Percentiles rank a stretch among this genome's conserved stretches.
phyloP scores from a whole-genome alignment of 2,113 vertebrate genomes.

The Gobius niger region DNA sequence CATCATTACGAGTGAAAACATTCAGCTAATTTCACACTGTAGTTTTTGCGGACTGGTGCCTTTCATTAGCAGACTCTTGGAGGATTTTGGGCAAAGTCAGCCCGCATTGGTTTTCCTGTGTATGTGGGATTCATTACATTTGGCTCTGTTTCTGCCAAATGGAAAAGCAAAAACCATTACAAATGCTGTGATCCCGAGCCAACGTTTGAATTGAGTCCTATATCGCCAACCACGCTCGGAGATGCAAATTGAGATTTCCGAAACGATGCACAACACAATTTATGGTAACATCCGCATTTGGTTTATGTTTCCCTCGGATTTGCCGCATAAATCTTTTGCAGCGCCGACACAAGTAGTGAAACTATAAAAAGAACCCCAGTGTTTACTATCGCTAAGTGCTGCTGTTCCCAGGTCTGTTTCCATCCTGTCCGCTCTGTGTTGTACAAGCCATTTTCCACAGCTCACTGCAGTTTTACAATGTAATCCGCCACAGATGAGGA shows the following conservation, averaged over 20 bases:
- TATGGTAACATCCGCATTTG: conserved; percentile 38
- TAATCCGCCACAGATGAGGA: conserved; percentile 26
- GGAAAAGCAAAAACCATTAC: conserved; percentile 49
- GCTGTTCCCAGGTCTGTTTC: conserved; percentile 68
- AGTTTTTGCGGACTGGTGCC: conserved; percentile 24
- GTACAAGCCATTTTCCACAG: conserved; percentile 70
- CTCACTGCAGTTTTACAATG: conserved; percentile 55
- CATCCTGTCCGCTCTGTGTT: conserved; percentile 61
- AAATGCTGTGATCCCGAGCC: conserved; percentile 49
- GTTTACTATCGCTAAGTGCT: conserved; percentile 61
- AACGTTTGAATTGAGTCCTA: conserved; percentile 37
- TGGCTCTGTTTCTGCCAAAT: conserved; percentile 40
- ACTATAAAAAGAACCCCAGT: conserved; percentile 40
- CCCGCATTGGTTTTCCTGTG: conserved; percentile 45
- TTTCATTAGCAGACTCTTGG: conserved; percentile 41
- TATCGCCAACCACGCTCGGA: conserved; percentile 37
- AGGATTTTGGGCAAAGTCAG: conserved; percentile 32
- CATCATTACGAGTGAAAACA: conserved; percentile 14
- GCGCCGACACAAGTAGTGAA: conserved; percentile 33
- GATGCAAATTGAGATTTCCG: conserved; percentile 45
- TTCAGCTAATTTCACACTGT: conserved; percentile 27
- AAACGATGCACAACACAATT: conserved; percentile 24
- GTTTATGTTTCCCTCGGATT: conserved; percentile 37
- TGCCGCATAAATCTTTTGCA: conserved; percentile 27
- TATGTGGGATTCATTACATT: conserved; percentile 58